Evolutionary conservation across 2,888 invertebrate genomes (phyloP).

Genomic region (Neocrepidodera transversa): DNA sequence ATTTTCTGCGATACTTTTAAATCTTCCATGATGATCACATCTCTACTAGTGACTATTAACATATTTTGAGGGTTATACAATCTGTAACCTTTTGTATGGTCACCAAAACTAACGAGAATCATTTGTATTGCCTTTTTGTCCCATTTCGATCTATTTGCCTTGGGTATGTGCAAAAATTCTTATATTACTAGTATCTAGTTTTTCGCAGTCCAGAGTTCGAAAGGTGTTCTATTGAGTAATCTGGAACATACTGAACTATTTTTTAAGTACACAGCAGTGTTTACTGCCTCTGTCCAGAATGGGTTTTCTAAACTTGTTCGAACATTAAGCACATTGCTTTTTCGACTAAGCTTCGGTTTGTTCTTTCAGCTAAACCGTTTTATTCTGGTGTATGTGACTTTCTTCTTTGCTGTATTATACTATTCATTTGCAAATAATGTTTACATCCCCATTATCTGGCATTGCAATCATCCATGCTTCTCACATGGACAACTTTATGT

Average conservation of each 20-base stretch:
- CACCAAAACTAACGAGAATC: constrained; percentile 10
- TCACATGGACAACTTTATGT: too few species aligned
- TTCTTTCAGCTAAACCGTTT: too few species aligned
- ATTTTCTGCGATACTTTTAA: not conserved
- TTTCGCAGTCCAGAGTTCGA: too few species aligned
- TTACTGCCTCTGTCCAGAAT: too few species aligned
- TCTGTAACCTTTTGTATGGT: constrained; percentile 7
- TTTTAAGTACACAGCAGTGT: not conserved
- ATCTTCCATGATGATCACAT: constrained; percentile 20
- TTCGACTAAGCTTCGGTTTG: too few species aligned
- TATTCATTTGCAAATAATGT: not conserved
- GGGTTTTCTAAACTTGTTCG: too few species aligned
- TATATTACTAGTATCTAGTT: not conserved
- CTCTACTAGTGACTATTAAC: constrained; percentile 16
- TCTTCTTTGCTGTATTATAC: not conserved
- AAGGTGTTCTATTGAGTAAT: too few species aligned
- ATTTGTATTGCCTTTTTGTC: constrained; percentile 9
- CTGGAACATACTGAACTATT: not conserved
- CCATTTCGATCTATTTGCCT: constrained; percentile 7
- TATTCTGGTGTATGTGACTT: not conserved
- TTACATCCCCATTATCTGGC: too few species aligned
- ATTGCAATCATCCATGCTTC: too few species aligned
- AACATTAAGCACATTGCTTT: not conserved
- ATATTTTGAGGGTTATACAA: constrained; percentile 18
- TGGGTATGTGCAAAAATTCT: constrained; percentile 11